These are phyloP conservation scores for Drosophila tanythrix DNA, from an alignment of 2,888 invertebrate species.

Conservation along the genomic window DNA sequence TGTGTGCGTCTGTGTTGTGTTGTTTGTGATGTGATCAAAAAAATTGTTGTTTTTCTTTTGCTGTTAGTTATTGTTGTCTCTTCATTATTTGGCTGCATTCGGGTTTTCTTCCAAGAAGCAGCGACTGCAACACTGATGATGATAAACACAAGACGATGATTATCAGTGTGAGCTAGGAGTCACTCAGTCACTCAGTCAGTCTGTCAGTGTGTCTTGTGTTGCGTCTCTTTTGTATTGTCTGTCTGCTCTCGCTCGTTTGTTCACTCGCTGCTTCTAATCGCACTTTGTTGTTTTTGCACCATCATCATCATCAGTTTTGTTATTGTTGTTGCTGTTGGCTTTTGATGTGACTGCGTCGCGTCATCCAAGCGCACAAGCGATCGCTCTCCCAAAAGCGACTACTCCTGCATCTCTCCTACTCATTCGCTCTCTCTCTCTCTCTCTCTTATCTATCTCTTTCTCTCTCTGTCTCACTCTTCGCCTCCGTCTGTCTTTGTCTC, in stretches of 20 bases:
- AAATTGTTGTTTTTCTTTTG: slow-evolving; percentile 53
- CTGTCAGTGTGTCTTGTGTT: slow-evolving; percentile 37
- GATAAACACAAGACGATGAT: slow-evolving; percentile 35
- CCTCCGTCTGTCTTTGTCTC: slow-evolving; percentile 12
- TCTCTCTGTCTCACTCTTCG: slow-evolving; percentile 10
- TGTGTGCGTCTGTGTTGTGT: slow-evolving; percentile 27
- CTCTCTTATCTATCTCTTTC: slow-evolving; percentile 25
- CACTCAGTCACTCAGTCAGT: slow-evolving; percentile 53
- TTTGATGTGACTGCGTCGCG: slow-evolving; percentile 74
- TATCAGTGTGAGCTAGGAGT: slow-evolving; percentile 34
- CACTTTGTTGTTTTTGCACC: slow-evolving; percentile 69
- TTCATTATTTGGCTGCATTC: slow-evolving; percentile 64
- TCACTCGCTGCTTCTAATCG: slow-evolving; percentile 63
- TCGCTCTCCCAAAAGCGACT: slow-evolving; percentile 17
- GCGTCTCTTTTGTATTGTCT: slow-evolving; percentile 20
- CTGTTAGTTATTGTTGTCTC: slow-evolving; percentile 41
- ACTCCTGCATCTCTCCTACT: slow-evolving; percentile 13
- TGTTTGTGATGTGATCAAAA: slow-evolving; percentile 70
- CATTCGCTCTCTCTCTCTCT: slow-evolving; percentile 6
- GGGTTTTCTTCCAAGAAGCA: slow-evolving; percentile 72
- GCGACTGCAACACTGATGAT: slow-evolving; percentile 53
- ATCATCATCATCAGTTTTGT: slow-evolving; percentile 71
- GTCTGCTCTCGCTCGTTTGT: slow-evolving; percentile 3
- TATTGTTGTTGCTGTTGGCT: slow-evolving; percentile 59
- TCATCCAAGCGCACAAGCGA: slow-evolving; percentile 51